Base-by-base conservation (phyloP, 2,797 vertebrate genomes). In the Brachymystax lenok region DNA sequence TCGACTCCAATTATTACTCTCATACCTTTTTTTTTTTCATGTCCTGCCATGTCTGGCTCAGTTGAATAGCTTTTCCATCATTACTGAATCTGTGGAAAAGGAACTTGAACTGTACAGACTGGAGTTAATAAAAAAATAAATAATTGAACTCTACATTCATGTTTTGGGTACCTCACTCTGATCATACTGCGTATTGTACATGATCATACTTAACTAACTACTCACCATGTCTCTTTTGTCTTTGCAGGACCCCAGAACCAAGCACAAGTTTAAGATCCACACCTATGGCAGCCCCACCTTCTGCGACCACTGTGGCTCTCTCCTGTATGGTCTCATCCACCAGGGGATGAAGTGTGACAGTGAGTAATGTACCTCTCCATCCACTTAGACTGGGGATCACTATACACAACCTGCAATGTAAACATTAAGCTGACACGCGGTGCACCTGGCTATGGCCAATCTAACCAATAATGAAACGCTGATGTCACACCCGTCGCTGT, bases 211-310 rank as follows among this genome's bases (percentile, higher is more conserved):
- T 59, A 5, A 59, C 16, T 74, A 64, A 1, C 1, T 46, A 75
- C 35, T 59, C 81, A 3, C 63, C 81, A 3, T 54, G 5, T 46
- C 46, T 46, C n/a, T 54, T 24, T 24, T 54, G 3, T 76, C 27
- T 73, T 61, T 61, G 10, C 86, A 99, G 98, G 98, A 99, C 85
- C 98, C 97, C 75, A 94, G 98, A 88, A 98, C 97, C 89, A 99
- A 99, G 92, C 98, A 99, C 89, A 98, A 99, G 83, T 99, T 99
- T 83, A 99, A 98, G 94, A 98, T 97, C 94, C 97, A 99, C 93
- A 98, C 96, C 0, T 99, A 97, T 28, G 96, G 97, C 46, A 98
- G 97, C 85, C 98, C 98, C 2, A 99, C 96, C 0, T 99, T 99
- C 85, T 99, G 98, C 35, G 98, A 99, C 83, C 98, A 99, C 76